Conservation (phyloP, 2,113 vertebrate species). For the Sebastes fasciatus region DNA sequence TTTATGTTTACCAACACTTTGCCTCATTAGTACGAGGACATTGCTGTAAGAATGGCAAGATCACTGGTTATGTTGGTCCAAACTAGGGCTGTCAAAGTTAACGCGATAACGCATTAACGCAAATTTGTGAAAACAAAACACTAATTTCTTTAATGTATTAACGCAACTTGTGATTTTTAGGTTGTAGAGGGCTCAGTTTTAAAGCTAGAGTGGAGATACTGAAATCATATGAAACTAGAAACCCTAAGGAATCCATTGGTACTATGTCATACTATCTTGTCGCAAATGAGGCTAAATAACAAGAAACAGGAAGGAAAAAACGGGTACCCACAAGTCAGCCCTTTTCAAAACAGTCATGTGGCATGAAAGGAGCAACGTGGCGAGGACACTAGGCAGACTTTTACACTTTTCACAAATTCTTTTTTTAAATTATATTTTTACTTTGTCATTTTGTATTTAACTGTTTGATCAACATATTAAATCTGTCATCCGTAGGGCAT, state of each 20-base stretch:
- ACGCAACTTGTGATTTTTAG: too few relatives aligned
- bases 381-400: not conserved
- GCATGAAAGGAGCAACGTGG: not conserved
- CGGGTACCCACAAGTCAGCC: not conserved
- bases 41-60: not conserved
- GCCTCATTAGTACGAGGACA: not conserved
- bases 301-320: too few relatives aligned
- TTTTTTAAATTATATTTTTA: not conserved
- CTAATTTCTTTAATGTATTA: too few relatives aligned
- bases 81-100: too few relatives aligned
- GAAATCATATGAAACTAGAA: too few relatives aligned
- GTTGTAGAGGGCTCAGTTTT: too few relatives aligned
- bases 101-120: too few relatives aligned
- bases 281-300: too few relatives aligned
- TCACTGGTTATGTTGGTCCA: not conserved
- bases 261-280: too few relatives aligned
- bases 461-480: not conserved
- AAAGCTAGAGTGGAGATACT: too few relatives aligned
- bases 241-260: too few relatives aligned
- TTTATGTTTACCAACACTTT: not conserved
- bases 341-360: not conserved
- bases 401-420: not conserved
- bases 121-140: too few relatives aligned
- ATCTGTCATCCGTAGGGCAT: slow-evolving; percentile 68
- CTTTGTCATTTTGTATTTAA: not conserved